Percentiles rank a stretch among this genome's conserved stretches.
Conservation (phyloP, 1,140 invertebrate species). For the Pissodes strobi region DNA sequence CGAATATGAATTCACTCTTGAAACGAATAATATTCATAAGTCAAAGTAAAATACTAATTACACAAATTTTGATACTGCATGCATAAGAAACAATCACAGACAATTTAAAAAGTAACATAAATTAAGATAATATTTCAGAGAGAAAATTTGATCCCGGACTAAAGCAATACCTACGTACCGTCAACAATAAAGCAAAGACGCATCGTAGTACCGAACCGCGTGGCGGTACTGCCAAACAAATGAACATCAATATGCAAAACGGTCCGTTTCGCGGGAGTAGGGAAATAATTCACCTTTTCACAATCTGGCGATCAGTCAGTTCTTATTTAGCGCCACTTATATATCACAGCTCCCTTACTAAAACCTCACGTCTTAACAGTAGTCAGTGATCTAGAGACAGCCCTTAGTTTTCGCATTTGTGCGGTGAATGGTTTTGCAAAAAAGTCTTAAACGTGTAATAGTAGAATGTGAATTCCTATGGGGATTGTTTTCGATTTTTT, state of each 20-base stretch:
- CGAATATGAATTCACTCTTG: too few relatives aligned
- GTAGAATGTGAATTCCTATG: too few relatives aligned
- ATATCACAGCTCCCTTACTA: slow-evolving; percentile 19
- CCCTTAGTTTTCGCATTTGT: background rate
- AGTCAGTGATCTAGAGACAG: background rate
- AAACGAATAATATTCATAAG: too few relatives aligned
- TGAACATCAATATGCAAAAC: slow-evolving; percentile 34
- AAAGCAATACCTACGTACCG: background rate
- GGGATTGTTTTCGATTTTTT: too few relatives aligned
- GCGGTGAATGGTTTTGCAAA: too few relatives aligned
- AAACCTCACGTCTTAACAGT: background rate
- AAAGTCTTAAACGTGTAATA: too few relatives aligned
- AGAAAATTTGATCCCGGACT: too few relatives aligned
- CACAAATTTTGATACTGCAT: too few relatives aligned
- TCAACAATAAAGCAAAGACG: slow-evolving; percentile 1
- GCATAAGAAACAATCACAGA: too few relatives aligned
- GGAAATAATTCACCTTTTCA: slow-evolving; percentile 35
- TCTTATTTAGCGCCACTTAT: slow-evolving; percentile 28
- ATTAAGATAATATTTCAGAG: too few relatives aligned
- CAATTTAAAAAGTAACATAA: too few relatives aligned
- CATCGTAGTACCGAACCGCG: background rate
- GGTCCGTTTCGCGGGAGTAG: slow-evolving; percentile 30
- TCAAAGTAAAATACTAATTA: too few relatives aligned
- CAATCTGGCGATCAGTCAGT: slow-evolving; percentile 11
- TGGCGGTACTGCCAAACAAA: slow-evolving; percentile 30